Conservation (phyloP, 2,888 invertebrate genomes). For the Andrena minutula region DNA sequence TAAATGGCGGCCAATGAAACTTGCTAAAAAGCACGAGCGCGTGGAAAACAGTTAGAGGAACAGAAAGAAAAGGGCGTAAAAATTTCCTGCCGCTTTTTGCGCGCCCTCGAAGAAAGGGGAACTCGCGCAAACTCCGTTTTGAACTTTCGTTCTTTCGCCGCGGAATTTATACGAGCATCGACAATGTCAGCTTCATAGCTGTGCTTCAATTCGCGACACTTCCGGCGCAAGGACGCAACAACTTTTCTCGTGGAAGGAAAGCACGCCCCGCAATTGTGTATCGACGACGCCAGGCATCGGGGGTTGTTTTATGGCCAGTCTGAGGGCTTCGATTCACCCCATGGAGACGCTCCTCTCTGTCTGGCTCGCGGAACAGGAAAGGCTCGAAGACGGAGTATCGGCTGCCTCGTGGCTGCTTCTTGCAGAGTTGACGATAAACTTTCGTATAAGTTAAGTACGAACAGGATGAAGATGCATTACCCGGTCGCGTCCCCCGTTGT, state of each 20-base stretch:
- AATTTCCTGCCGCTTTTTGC: conserved; percentile 40
- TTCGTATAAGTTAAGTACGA: conserved; percentile 82
- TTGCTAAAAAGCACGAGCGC: conserved; percentile 24
- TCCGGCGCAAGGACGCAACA: conserved; percentile 61
- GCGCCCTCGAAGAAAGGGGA: not conserved
- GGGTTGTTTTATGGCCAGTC: conserved; percentile 66
- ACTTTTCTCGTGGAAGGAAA: conserved; percentile 59
- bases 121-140: conserved; percentile 28
- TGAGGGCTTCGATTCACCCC: conserved; percentile 49
- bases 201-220: conserved; percentile 64
- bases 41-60: conserved; percentile 29
- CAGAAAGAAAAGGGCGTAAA: conserved; percentile 25
- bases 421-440: conserved; percentile 81
- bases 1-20: conserved; percentile 26
- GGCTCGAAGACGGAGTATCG: conserved; percentile 55
- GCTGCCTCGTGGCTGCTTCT: conserved; percentile 71
- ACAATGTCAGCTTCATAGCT: conserved; percentile 62
- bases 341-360: conserved; percentile 38
- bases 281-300: conserved; percentile 65
- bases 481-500: conserved; percentile 24
- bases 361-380: conserved; percentile 27
- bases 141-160: conserved; percentile 36
- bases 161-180: conserved; percentile 53
- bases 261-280: conserved; percentile 63
- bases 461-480: conserved; percentile 77